Percentiles rank a stretch among this genome's conserved stretches.
Evolutionary conservation across 2,113 vertebrate species (phyloP).

Genomic region (Aspiorhynchus laticeps): DNA sequence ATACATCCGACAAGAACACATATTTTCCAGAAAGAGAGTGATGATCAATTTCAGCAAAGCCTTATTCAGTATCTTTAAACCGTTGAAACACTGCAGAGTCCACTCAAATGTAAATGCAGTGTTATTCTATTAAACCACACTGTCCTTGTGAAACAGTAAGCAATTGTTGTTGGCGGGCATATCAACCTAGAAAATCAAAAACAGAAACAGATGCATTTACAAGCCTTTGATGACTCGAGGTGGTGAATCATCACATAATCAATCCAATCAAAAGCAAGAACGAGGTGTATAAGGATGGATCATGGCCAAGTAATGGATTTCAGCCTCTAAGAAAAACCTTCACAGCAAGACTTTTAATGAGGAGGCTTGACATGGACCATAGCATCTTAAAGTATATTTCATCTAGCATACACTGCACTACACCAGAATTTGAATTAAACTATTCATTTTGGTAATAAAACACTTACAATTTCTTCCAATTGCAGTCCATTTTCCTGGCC

Average conservation of each 20-base stretch:
- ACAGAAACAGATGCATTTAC: slow-evolving; percentile 4
- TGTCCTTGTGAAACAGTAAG: slow-evolving; percentile 32
- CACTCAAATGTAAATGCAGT: background rate
- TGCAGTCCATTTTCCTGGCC: slow-evolving; percentile 33
- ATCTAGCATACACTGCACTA: background rate
- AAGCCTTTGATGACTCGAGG: no score
- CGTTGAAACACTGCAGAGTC: background rate
- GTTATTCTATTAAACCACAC: slow-evolving; percentile 9
- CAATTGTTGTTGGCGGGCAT: slow-evolving; percentile 45
- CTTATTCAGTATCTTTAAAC: background rate
- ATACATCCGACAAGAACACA: no score
- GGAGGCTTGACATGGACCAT: background rate
- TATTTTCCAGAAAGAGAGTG: background rate
- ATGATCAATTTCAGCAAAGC: background rate
- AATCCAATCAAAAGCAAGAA: background rate
- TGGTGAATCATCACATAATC: background rate
- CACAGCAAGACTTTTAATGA: background rate
- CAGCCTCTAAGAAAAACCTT: background rate
- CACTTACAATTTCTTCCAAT: slow-evolving; percentile 37
- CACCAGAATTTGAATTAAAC: background rate
- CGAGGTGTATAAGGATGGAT: background rate
- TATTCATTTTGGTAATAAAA: background rate
- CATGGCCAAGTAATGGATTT: background rate
- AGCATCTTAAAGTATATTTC: background rate
- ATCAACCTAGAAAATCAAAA: slow-evolving; percentile 21